Evolutionary conservation across 2,113 vertebrate species (phyloP).

Genomic region (Sprattus sprattus): DNA sequence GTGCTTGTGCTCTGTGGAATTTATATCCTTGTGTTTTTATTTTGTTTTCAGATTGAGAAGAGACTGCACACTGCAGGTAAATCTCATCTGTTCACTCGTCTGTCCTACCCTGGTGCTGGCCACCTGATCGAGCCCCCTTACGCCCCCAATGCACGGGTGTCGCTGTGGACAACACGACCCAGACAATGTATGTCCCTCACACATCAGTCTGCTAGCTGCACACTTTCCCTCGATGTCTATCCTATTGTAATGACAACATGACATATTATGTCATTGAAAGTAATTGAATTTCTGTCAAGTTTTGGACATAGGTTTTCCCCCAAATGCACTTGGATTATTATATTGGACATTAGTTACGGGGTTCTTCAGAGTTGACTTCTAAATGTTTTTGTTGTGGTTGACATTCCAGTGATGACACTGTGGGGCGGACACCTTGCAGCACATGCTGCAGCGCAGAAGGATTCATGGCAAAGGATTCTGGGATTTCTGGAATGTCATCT

Average conservation of each 20-base stretch:
- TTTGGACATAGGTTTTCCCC: not conserved
- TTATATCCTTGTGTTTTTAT: not conserved
- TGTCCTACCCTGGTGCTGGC: conserved; percentile 66
- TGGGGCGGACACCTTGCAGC: conserved; percentile 61
- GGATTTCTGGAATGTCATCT: conserved; percentile 51
- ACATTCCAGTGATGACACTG: conserved; percentile 50
- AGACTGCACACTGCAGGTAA: conserved; percentile 56
- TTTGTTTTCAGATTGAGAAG: conserved; percentile 57
- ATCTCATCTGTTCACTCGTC: conserved; percentile 59
- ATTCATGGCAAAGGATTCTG: conserved; percentile 65
- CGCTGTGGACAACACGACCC: conserved; percentile 52
- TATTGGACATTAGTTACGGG: not conserved
- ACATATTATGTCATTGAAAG: too few species aligned
- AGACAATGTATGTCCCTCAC: conserved; percentile 44
- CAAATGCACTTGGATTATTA: too few species aligned
- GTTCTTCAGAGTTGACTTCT: not conserved
- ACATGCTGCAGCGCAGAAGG: conserved; percentile 65
- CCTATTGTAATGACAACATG: not conserved
- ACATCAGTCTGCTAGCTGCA: not conserved
- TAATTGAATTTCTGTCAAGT: not conserved
- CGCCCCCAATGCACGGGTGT: conserved; percentile 42
- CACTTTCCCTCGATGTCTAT: not conserved
- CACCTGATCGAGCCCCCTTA: conserved; percentile 73
- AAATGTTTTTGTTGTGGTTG: not conserved
- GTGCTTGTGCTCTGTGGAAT: not conserved